phyloP scores from a whole-genome alignment of 2,888 invertebrate species.

The Acholoe squamosa region DNA sequence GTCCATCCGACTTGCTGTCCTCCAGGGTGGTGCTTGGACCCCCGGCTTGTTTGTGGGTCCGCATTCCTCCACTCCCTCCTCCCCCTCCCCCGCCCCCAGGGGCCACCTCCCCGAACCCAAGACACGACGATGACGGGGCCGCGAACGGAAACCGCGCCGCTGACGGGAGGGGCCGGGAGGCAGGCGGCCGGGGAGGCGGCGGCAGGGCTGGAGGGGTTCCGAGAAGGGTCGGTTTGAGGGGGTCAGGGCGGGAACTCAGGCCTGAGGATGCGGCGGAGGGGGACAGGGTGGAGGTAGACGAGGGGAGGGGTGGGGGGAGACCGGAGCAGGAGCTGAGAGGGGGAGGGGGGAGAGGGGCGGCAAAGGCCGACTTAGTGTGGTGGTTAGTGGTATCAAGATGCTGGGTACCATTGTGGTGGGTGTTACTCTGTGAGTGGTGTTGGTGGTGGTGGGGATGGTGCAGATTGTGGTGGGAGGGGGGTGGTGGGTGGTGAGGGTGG shows the following conservation, averaged over 20 bases:
- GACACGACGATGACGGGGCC: background rate
- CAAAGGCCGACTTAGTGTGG: slow-evolving; percentile 49
- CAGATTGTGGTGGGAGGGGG: background rate
- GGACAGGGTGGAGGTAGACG: background rate
- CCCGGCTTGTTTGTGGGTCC: background rate
- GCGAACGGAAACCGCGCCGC: slow-evolving; percentile 39
- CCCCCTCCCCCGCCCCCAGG: background rate
- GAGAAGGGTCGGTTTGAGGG: background rate
- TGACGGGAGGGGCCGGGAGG: background rate
- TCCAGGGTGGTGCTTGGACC: slow-evolving; percentile 42
- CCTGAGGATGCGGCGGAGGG: background rate
- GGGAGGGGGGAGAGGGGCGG: slow-evolving; percentile 30
- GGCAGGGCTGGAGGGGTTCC: background rate
- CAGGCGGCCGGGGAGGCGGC: background rate
- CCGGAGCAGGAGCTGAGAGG: slow-evolving; percentile 54
- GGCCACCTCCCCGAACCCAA: background rate
- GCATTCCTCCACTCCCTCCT: background rate
- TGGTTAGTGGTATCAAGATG: background rate
- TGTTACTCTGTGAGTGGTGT: background rate
- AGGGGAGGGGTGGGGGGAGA: background rate
- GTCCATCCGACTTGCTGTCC: slow-evolving; percentile 54
- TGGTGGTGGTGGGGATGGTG: background rate
- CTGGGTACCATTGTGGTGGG: background rate
- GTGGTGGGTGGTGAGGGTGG: background rate
- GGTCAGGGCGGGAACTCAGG: background rate